A percentile compares a stretch with the other conserved stretches of the same genome.
phyloP scores from a whole-genome alignment of 2,888 invertebrate species.

The Phyto melanocephala region DNA sequence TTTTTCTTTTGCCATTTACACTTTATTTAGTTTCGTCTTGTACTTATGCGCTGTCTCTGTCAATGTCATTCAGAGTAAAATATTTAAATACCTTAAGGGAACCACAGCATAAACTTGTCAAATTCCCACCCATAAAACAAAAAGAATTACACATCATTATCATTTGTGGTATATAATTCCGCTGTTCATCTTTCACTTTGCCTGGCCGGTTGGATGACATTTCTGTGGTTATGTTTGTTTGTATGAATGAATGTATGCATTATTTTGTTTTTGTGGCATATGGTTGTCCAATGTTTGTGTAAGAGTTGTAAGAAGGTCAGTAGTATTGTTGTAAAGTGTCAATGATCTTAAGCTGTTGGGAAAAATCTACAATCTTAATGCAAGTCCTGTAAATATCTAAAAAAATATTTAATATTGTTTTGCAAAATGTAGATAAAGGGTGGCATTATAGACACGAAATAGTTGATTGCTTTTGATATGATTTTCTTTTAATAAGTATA shows the following conservation, averaged over 20 bases:
- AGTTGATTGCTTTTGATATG: no score
- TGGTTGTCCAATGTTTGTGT: neutral
- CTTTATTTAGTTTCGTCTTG: neutral
- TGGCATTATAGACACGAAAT: no score
- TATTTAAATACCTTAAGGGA: slow-evolving; percentile 27
- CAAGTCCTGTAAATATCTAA: no score
- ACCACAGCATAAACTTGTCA: slow-evolving; percentile 31
- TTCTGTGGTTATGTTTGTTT: no score
- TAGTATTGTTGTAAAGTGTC: neutral
- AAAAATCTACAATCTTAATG: no score
- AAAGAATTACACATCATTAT: slow-evolving; percentile 9
- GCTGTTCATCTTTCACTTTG: neutral
- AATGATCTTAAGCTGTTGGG: neutral
- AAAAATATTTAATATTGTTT: no score
- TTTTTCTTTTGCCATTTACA: no score
- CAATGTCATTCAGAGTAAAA: slow-evolving; percentile 13
- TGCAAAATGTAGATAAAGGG: no score
- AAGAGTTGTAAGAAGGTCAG: neutral
- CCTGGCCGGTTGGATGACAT: neutral
- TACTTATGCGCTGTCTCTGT: neutral
- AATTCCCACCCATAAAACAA: slow-evolving; percentile 46
- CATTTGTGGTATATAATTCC: neutral
- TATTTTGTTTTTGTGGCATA: neutral
- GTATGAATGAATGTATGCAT: slow-evolving; percentile 2
- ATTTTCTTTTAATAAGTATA: no score